Evolutionary conservation across 2,888 invertebrate species (phyloP).

Genomic region (Nowickia ferox): DNA sequence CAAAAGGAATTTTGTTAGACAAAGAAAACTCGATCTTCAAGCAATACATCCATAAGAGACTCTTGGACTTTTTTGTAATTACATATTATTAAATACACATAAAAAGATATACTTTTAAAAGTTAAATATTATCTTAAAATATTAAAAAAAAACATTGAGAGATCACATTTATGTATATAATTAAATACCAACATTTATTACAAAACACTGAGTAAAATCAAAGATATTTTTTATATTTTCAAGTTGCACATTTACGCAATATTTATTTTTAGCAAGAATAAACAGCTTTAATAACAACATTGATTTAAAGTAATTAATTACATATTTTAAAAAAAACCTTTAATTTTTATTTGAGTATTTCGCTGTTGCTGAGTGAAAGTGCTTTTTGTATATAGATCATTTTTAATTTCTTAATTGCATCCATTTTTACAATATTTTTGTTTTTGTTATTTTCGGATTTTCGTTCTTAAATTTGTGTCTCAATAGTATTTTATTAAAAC

Average conservation of each 20-base stretch:
- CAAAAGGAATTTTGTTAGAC: not conserved
- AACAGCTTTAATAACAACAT: slow-evolving; percentile 54
- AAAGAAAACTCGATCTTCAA: not conserved
- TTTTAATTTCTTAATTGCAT: slow-evolving; percentile 10
- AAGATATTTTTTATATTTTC: not conserved
- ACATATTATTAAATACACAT: slow-evolving; percentile 1
- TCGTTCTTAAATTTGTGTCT: not conserved
- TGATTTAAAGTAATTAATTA: slow-evolving; percentile 9
- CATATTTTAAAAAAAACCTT: slow-evolving; percentile 43
- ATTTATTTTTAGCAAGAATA: not conserved
- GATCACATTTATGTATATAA: not conserved
- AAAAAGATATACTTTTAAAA: not conserved
- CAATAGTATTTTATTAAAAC: not conserved
- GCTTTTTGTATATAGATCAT: not conserved
- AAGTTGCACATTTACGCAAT: not conserved
- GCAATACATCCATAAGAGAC: slow-evolving; percentile 13
- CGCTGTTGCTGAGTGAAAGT: not conserved
- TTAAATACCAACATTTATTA: slow-evolving; percentile 8
- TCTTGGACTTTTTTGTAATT: slow-evolving; percentile 20
- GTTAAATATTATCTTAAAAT: not conserved
- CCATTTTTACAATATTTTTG: slow-evolving; percentile 1
- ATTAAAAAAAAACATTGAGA: slow-evolving; percentile 13
- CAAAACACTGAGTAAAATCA: not conserved
- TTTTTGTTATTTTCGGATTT: slow-evolving; percentile 12
- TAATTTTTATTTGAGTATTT: slow-evolving; percentile 6